Evolutionary conservation across 2,888 invertebrate genomes (phyloP).

Genomic region (Alloplasta piceator): DNA sequence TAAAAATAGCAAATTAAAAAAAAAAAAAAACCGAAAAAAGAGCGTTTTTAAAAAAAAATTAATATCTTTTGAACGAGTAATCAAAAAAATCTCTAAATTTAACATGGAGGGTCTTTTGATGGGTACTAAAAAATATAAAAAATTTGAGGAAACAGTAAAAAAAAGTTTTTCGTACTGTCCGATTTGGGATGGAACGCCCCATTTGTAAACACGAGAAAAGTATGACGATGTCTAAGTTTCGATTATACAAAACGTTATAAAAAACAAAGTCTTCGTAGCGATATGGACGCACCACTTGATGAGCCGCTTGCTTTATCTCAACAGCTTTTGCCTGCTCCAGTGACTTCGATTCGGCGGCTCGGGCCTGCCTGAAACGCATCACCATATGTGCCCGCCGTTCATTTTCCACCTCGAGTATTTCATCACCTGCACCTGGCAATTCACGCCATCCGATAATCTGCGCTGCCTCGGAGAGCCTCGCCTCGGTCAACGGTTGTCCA

Average conservation of each 20-base stretch:
- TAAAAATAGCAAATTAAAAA: too few relatives aligned
- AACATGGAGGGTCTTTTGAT: too few relatives aligned
- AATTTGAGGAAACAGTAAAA: too few relatives aligned
- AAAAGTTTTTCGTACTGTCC: too few relatives aligned
- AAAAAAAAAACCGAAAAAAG: constrained; percentile 10
- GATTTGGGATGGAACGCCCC: too few relatives aligned
- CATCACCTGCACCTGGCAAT: constrained; percentile 94
- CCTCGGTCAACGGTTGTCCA: constrained; percentile 87
- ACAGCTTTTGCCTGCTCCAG: constrained; percentile 87
- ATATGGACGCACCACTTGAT: constrained; percentile 83
- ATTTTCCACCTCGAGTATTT: constrained; percentile 91
- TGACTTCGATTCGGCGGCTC: constrained; percentile 87
- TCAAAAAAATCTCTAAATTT: too few relatives aligned
- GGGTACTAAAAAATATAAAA: too few relatives aligned
- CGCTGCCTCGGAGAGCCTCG: constrained; percentile 92
- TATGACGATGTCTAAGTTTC: too few relatives aligned
- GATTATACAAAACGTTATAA: too few relatives aligned
- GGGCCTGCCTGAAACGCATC: constrained; percentile 87
- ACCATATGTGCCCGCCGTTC: constrained; percentile 90
- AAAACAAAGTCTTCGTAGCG: too few relatives aligned
- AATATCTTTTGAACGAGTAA: too few relatives aligned
- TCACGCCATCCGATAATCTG: constrained; percentile 96
- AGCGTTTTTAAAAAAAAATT: not conserved
- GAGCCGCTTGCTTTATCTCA: constrained; percentile 87
- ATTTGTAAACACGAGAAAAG: too few relatives aligned